Evolutionary conservation across 1,140 invertebrate genomes (phyloP).

Genomic region (Drosophila kikkawai): DNA sequence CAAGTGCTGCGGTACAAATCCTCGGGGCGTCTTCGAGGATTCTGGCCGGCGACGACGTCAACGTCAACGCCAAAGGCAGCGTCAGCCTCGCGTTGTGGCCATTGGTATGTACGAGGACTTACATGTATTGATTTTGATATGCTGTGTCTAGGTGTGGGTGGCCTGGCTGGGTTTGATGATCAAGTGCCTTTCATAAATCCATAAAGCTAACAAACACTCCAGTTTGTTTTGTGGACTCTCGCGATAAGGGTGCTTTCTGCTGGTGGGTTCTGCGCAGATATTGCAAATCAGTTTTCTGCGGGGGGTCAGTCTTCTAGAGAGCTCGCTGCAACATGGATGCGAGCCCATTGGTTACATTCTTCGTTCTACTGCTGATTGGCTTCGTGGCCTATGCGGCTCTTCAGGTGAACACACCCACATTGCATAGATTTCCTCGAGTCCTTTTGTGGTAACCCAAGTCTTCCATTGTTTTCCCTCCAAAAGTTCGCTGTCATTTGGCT

Average conservation of each 20-base stretch:
- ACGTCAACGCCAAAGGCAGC: background rate
- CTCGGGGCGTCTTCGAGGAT: constrained; percentile 3
- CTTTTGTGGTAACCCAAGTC: background rate
- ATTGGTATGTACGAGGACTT: constrained; percentile 36
- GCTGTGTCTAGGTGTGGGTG: constrained; percentile 43
- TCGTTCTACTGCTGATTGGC: constrained; percentile 50
- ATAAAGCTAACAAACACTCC: constrained; percentile 42
- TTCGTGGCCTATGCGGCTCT: constrained; percentile 48
- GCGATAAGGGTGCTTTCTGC: constrained; percentile 19
- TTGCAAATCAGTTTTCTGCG: constrained; percentile 34
- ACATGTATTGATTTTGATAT: constrained; percentile 36
- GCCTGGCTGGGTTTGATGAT: constrained; percentile 30
- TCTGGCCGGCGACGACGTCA: constrained; percentile 1
- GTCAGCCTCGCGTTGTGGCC: constrained; percentile 3
- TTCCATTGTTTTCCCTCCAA: background rate
- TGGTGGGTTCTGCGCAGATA: constrained; percentile 13
- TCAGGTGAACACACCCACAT: constrained; percentile 51
- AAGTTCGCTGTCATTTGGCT: constrained; percentile 65
- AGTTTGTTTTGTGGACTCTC: constrained; percentile 37
- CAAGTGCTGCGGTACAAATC: constrained; percentile 44
- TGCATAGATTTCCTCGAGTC: no score
- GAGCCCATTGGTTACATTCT: constrained; percentile 37
- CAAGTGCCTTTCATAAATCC: constrained; percentile 40
- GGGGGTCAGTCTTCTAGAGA: constrained; percentile 60
- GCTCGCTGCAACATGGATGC: constrained; percentile 56